phyloP scores from a whole-genome alignment of 35 echinoderm and acorn worm species.

The Stichopus chloronotus region DNA sequence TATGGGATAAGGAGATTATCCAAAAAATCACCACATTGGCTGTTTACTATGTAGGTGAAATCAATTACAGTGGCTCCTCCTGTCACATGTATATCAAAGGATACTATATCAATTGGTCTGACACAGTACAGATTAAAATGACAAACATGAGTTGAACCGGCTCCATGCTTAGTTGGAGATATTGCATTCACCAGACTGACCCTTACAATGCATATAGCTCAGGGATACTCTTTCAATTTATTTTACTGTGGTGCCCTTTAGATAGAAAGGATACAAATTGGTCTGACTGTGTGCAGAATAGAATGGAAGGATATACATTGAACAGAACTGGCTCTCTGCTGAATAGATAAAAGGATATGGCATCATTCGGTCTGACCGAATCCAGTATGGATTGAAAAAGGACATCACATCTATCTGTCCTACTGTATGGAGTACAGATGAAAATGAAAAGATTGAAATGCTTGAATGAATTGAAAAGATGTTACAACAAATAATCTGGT shows the following conservation, averaged over 20 bases:
- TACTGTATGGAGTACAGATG: too few species aligned
- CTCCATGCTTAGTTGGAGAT: neutral
- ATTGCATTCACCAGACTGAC: neutral
- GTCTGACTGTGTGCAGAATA: neutral
- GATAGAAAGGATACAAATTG: neutral
- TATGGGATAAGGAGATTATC: neutral
- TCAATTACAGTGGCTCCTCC: neutral
- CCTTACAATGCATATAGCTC: neutral
- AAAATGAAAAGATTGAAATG: neutral
- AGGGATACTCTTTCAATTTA: neutral
- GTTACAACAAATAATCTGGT: too few species aligned
- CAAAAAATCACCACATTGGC: neutral
- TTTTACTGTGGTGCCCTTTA: neutral
- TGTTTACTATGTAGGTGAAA: neutral
- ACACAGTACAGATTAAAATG: too few species aligned
- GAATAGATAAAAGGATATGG: neutral
- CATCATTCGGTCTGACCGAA: neutral
- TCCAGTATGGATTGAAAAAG: neutral
- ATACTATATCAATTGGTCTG: neutral
- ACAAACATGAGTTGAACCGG: neutral
- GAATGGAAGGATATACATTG: neutral
- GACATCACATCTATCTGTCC: too few species aligned
- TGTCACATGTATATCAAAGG: neutral
- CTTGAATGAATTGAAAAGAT: too few species aligned
- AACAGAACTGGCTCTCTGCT: neutral